Conservation (phyloP, 2,113 vertebrate genomes). For the Periophthalmus modestus region DNA sequence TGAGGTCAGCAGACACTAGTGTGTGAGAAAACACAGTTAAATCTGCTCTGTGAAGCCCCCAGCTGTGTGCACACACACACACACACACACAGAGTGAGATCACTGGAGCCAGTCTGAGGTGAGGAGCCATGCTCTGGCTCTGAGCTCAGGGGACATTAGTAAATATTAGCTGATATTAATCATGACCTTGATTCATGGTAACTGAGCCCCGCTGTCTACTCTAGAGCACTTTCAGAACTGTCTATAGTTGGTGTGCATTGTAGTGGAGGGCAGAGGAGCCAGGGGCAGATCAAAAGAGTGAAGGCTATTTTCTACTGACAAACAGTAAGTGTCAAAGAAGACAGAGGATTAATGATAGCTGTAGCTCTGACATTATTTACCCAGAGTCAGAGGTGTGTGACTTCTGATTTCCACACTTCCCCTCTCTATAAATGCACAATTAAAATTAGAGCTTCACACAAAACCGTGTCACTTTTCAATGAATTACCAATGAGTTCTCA, state of each 20-base stretch:
- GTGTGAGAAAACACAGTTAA: constrained; percentile 80
- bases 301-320: constrained; percentile 52
- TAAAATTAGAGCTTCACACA: constrained; percentile 72
- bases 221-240: constrained; percentile 16
- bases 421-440: constrained; percentile 74
- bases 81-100: constrained; percentile 45
- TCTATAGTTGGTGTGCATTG: constrained; percentile 9
- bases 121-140: constrained; percentile 17
- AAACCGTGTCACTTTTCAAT: constrained; percentile 21
- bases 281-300: constrained; percentile 64
- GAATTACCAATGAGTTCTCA: constrained; percentile 31
- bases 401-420: constrained; percentile 65
- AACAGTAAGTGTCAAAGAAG: constrained; percentile 71
- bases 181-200: constrained; percentile 23
- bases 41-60: constrained; percentile 52
- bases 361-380: constrained; percentile 67
- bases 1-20: constrained; percentile 78
- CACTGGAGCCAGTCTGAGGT: constrained; percentile 42
- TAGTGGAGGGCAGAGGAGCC: constrained; percentile 23
- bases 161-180: constrained; percentile 69
- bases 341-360: constrained; percentile 66
- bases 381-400: constrained; percentile 66
- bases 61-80: constrained; percentile 60
- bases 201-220: constrained; percentile 34
- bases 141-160: constrained; percentile 46